Evolutionary conservation across 2,888 invertebrate species (phyloP).

Genomic region (Andricus quercusramuli): DNA sequence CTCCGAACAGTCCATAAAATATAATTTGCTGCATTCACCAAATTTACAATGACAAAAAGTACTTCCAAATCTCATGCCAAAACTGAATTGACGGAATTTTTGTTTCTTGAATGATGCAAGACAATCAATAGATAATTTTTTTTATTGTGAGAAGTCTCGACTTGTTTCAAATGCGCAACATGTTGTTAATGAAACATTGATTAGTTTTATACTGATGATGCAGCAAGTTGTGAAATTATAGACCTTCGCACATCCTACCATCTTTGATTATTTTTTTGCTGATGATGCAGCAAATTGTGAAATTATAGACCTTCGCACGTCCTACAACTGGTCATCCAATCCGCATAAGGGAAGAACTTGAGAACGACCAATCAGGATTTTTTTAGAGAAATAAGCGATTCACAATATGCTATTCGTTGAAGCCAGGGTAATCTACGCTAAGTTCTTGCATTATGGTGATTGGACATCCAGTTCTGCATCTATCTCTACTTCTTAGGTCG

Average conservation of each 20-base stretch:
- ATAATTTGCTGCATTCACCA: slow-evolving; percentile 6
- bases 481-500: slow-evolving; percentile 38
- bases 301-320: slow-evolving; percentile 32
- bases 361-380: slow-evolving; percentile 30
- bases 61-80: background rate
- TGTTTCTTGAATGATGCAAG: background rate
- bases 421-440: slow-evolving; percentile 31
- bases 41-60: background rate
- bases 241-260: background rate
- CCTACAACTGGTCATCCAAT: slow-evolving; percentile 18
- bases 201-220: background rate
- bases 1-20: background rate
- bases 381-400: slow-evolving; percentile 34
- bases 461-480: slow-evolving; percentile 24
- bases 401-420: slow-evolving; percentile 7
- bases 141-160: background rate
- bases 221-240: slow-evolving; percentile 31
- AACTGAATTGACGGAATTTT: background rate
- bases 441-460: slow-evolving; percentile 31
- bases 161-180: background rate
- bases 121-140: slow-evolving; percentile 32
- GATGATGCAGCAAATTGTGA: slow-evolving; percentile 31
- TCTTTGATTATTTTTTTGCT: background rate
- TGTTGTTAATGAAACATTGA: background rate
- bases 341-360: slow-evolving; percentile 18